phyloP scores from a whole-genome alignment of 1,140 invertebrate species.

The Lutraria rhynchaena region DNA sequence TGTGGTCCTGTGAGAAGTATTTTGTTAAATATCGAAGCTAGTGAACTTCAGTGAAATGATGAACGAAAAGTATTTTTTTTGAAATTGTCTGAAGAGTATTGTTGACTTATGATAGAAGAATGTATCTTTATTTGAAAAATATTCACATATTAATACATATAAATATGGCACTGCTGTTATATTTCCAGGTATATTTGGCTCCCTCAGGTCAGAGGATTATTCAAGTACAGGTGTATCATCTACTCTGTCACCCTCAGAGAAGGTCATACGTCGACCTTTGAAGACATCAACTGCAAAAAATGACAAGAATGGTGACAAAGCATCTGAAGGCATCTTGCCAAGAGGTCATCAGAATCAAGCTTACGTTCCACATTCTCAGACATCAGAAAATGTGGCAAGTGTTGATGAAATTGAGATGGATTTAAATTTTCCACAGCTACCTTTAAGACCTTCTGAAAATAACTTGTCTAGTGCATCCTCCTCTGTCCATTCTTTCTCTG shows the following conservation, averaged over 20 bases:
- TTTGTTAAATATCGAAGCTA: too few species aligned
- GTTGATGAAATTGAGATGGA: slow-evolving; percentile 42
- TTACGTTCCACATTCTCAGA: slow-evolving; percentile 6
- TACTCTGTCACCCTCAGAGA: slow-evolving; percentile 29
- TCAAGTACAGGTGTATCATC: not conserved
- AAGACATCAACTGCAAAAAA: not conserved
- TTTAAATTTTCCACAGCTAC: slow-evolving; percentile 37
- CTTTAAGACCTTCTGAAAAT: not conserved
- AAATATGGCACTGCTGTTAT: too few species aligned
- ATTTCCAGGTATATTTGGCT: slow-evolving; percentile 26
- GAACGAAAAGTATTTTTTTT: too few species aligned
- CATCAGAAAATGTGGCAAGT: not conserved
- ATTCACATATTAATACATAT: too few species aligned
- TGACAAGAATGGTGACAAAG: not conserved
- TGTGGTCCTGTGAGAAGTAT: too few species aligned
- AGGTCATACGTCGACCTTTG: slow-evolving; percentile 27
- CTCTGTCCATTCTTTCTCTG: not conserved
- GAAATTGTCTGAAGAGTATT: too few species aligned
- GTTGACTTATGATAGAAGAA: too few species aligned
- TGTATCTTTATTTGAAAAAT: too few species aligned
- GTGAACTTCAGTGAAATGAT: too few species aligned
- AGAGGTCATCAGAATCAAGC: not conserved
- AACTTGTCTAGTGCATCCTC: slow-evolving; percentile 8
- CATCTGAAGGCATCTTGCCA: not conserved
- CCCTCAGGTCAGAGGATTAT: slow-evolving; percentile 22